Conservation (phyloP, 2,113 vertebrate species). For the Orthonyx spaldingii region DNA sequence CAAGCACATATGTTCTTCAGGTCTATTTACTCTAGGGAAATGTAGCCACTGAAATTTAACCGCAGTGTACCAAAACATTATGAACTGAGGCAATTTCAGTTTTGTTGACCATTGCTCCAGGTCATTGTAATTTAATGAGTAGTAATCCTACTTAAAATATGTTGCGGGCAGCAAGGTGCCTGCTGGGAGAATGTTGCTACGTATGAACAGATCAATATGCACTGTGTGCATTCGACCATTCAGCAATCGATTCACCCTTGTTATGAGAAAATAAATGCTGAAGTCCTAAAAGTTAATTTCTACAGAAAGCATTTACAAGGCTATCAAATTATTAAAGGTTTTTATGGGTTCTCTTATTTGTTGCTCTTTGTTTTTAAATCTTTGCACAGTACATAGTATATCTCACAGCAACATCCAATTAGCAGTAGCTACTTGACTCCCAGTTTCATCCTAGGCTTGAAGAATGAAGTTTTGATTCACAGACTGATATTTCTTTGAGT, state of each 20-base stretch:
- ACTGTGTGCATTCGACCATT: conserved; percentile 70
- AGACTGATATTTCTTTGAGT: neutral
- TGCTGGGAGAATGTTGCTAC: conserved; percentile 67
- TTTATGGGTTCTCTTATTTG: conserved; percentile 25
- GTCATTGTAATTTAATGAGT: conserved; percentile 75
- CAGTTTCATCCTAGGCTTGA: conserved; percentile 10
- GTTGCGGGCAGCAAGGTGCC: conserved; percentile 57
- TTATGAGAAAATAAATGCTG: conserved; percentile 75
- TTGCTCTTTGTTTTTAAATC: conserved; percentile 44
- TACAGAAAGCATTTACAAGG: conserved; percentile 66
- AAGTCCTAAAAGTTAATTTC: conserved; percentile 70
- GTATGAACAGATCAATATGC: conserved; percentile 71
- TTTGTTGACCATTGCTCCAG: conserved; percentile 66
- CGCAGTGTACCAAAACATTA: conserved; percentile 61
- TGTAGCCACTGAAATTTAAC: neutral
- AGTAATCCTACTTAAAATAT: conserved; percentile 72
- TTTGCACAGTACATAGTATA: neutral
- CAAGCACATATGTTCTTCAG: conserved; percentile 23
- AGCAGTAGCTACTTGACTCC: neutral
- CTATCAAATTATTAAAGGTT: conserved; percentile 68
- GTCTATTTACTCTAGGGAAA: conserved; percentile 35
- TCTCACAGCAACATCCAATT: conserved; percentile 4
- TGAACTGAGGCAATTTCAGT: conserved; percentile 63
- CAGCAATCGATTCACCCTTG: conserved; percentile 75
- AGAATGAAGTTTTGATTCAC: neutral